These are phyloP conservation scores for Nyctibius grandis DNA, from an alignment of 2,797 vertebrate genomes.

Conservation along the genomic window DNA sequence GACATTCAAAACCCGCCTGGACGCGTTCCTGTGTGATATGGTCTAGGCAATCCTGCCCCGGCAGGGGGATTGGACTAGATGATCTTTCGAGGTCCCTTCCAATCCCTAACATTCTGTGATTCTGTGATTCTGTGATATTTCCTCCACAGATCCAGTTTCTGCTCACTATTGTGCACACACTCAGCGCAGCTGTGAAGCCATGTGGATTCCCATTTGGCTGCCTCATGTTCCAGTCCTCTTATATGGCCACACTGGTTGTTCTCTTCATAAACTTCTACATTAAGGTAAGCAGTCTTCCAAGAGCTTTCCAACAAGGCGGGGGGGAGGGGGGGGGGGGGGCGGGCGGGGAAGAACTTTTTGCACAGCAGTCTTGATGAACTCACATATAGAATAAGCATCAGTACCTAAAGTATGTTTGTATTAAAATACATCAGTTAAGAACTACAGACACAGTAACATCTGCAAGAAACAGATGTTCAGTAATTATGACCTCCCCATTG, in stretches of 20 bases:
- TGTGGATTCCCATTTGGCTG: slow-evolving; percentile 86
- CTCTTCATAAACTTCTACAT: slow-evolving; percentile 86
- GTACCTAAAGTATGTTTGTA: neutral
- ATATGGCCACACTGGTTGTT: slow-evolving; percentile 84
- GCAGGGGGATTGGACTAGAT: too few relatives aligned
- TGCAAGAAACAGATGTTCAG: neutral
- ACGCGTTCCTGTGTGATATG: too few relatives aligned
- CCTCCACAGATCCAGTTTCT: slow-evolving; percentile 81
- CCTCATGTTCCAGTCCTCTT: slow-evolving; percentile 86
- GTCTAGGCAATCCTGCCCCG: too few relatives aligned
- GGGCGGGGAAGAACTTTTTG: neutral
- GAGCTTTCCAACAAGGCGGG: neutral
- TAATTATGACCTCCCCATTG: neutral
- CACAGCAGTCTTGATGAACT: neutral
- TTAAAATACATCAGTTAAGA: neutral
- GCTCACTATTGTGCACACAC: slow-evolving; percentile 83
- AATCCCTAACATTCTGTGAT: too few relatives aligned
- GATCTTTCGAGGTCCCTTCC: too few relatives aligned
- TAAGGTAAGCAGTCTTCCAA: slow-evolving; percentile 72
- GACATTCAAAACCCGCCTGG: too few relatives aligned
- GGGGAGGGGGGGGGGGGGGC: too few relatives aligned
- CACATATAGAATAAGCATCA: neutral
- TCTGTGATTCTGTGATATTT: too few relatives aligned
- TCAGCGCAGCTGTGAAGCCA: slow-evolving; percentile 81
- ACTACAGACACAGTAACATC: accelerated